Base-by-base conservation (phyloP, 2,113 vertebrate species). In the Marmota monax region DNA sequence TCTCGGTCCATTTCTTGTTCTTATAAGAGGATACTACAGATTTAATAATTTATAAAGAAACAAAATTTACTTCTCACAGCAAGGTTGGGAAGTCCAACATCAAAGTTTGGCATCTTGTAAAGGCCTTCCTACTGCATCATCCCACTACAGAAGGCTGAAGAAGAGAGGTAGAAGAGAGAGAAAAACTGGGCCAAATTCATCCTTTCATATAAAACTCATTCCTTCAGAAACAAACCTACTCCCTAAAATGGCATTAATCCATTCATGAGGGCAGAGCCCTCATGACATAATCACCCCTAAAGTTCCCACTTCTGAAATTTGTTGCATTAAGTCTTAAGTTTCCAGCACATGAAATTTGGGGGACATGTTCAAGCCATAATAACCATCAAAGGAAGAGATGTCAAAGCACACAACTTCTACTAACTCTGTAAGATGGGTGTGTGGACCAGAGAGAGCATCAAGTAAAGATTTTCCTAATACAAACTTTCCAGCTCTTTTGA, bases 321-420 rank as follows among this genome's bases (percentile, higher is more conserved):
- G 9, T 25, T 29, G 23, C n/a, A 61, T 1, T n/a, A 29, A 12
- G 37, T 37, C 76, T 76, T 61, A 70, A 13, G 1, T 17, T 70
- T 42, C 63, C 32, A 78, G n/a, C 39, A 58, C 48, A 70, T 77
- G 48, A 77, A 72, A 61, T 69, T 23, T 58, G 72, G 8, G 65
- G 70, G 53, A 45, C 16, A 77, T 34, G 34, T 23, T 48, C n/a
- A 83, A 39, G 65, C 58, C n/a, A 58, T 1, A 22, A 25, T 7
- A 39, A 74, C 92, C 45, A 56, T 51, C 56, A 96, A 84, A 95
- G 80, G 42, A 87, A 74, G 16, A 22, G 12, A 84, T 79, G 9
- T 89, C 42, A 61, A 72, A 83, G 61, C n/a, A 32, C 16, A 65
- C 12, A 58, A 39, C 42, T 61, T 85, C 37, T 76, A 63, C 48